Conservation (phyloP, 2,797 vertebrate genomes). For the Melanotaenia boesemani region DNA sequence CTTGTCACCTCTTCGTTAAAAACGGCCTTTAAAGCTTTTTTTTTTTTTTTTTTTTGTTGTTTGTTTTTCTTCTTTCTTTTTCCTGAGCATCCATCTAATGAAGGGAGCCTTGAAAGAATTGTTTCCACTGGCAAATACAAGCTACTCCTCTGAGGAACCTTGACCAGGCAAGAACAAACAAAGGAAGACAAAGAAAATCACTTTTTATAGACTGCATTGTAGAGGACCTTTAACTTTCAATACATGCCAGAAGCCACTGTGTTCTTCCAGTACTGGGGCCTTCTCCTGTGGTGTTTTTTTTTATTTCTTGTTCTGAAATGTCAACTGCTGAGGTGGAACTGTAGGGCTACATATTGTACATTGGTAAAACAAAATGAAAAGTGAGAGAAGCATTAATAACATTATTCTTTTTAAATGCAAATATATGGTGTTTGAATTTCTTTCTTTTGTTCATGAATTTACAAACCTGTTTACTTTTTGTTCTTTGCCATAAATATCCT, state of each 20-base stretch:
- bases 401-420: slow-evolving; percentile 66
- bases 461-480: slow-evolving; percentile 46
- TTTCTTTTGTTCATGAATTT: slow-evolving; percentile 42
- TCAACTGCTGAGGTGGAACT: slow-evolving; percentile 56
- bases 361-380: slow-evolving; percentile 57
- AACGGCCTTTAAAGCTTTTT: slow-evolving; percentile 70
- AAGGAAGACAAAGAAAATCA: slow-evolving; percentile 61
- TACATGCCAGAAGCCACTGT: slow-evolving; percentile 69
- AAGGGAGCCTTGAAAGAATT: slow-evolving; percentile 77
- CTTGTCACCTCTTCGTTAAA: slow-evolving; percentile 71
- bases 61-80: slow-evolving; percentile 28
- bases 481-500: slow-evolving; percentile 30
- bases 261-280: slow-evolving; percentile 42
- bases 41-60: slow-evolving; percentile 8
- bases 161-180: slow-evolving; percentile 69
- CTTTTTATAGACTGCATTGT: slow-evolving; percentile 65
- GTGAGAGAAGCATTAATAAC: slow-evolving; percentile 51
- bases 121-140: slow-evolving; percentile 72
- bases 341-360: slow-evolving; percentile 29
- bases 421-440: slow-evolving; percentile 68
- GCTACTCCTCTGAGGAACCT: slow-evolving; percentile 61
- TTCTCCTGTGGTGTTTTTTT: slow-evolving; percentile 42
- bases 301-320: slow-evolving; percentile 67
- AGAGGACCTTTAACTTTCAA: slow-evolving; percentile 68
- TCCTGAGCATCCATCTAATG: slow-evolving; percentile 76